These are phyloP conservation scores for Teleopsis dalmanni DNA, from an alignment of 1,140 invertebrate species.

Conservation along the genomic window DNA sequence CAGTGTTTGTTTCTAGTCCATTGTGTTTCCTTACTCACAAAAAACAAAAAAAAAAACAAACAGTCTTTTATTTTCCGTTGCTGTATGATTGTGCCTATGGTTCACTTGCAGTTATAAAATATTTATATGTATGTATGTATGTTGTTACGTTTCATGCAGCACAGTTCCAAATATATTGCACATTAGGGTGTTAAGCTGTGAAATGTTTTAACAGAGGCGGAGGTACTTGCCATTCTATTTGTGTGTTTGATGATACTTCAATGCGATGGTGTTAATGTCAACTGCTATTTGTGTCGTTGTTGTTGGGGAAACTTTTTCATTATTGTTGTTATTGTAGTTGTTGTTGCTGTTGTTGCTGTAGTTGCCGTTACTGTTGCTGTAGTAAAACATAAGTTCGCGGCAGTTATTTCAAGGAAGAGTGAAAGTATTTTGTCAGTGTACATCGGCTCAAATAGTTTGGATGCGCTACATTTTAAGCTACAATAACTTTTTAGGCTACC, in stretches of 20 bases:
- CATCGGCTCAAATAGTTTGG: no score
- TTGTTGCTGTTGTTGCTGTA: background rate
- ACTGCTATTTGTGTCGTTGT: constrained; percentile 4
- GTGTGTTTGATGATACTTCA: background rate
- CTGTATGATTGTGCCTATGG: no score
- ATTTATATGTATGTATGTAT: background rate
- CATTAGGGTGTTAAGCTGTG: constrained; percentile 42
- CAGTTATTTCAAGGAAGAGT: no score
- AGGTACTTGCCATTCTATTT: constrained; percentile 2
- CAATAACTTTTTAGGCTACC: no score
- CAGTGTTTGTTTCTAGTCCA: constrained; percentile 17
- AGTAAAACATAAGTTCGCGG: no score
- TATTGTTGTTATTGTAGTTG: background rate
- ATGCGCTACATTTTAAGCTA: no score
- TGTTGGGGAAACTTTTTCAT: background rate
- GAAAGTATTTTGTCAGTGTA: no score
- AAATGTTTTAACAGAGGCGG: constrained; percentile 30
- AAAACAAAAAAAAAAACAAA: no score
- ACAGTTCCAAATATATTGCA: constrained; percentile 11
- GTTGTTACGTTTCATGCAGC: background rate
- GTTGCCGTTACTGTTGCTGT: background rate
- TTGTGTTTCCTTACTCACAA: no score
- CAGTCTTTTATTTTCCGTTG: no score
- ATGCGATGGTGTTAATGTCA: constrained; percentile 10
- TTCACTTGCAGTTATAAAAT: background rate